phyloP scores from a whole-genome alignment of 2,888 invertebrate genomes.

The Melipona bicolor region DNA sequence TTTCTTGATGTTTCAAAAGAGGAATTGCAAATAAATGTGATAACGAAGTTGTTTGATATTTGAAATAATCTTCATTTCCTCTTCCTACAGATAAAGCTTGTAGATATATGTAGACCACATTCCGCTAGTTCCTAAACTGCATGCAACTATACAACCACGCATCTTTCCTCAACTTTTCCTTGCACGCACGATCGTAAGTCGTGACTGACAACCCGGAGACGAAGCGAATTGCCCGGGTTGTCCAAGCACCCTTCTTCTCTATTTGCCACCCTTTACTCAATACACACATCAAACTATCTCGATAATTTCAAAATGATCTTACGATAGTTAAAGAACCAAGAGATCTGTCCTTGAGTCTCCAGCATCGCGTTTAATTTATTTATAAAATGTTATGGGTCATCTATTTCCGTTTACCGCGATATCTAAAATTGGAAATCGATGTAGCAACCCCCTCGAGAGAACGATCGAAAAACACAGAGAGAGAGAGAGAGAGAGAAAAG shows the following conservation, averaged over 20 bases:
- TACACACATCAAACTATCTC: background rate
- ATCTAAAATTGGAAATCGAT: slow-evolving; percentile 65
- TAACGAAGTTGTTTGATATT: background rate
- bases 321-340: no score
- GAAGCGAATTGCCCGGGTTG: slow-evolving; percentile 18
- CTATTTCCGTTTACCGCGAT: slow-evolving; percentile 22
- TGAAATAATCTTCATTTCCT: slow-evolving; percentile 3
- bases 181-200: background rate
- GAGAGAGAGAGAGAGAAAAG: background rate
- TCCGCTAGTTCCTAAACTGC: background rate
- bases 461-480: slow-evolving; percentile 30
- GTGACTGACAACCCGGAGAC: slow-evolving; percentile 13
- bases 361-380: slow-evolving; percentile 22
- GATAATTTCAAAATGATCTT: background rate
- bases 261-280: background rate
- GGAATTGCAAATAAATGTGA: background rate
- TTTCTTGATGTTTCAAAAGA: background rate
- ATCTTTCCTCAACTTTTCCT: background rate
- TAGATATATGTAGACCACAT: background rate
- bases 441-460: slow-evolving; percentile 36
- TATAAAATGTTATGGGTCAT: slow-evolving; percentile 31
- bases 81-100: background rate
- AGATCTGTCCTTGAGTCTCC: background rate
- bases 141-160: background rate
- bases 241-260: background rate